These are phyloP conservation scores for Macaria liturata DNA, from an alignment of 2,888 invertebrate genomes.

Conservation along the genomic window DNA sequence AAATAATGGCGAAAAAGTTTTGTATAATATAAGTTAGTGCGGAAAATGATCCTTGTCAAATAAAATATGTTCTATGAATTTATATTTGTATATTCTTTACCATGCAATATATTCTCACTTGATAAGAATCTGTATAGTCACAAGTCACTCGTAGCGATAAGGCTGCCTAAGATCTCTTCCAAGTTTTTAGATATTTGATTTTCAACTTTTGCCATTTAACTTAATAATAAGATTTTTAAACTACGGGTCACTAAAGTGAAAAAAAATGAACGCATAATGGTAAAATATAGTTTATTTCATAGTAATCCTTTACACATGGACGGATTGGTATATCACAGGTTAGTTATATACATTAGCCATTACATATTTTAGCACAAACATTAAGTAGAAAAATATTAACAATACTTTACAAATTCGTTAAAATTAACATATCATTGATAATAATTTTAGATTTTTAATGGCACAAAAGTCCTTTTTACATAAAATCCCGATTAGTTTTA, in stretches of 20 bases:
- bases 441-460: constrained; percentile 27
- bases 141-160: no score
- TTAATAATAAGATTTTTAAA: no score
- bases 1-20: constrained; percentile 20
- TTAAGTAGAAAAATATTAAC: constrained; percentile 19
- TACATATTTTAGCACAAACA: constrained; percentile 26
- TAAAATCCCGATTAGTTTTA: constrained; percentile 16
- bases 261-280: constrained; percentile 27
- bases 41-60: constrained; percentile 24
- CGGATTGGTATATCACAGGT: constrained; percentile 80
- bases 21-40: constrained; percentile 26
- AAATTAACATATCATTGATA: constrained; percentile 10
- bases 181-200: no score
- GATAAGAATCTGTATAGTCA: no score
- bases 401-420: constrained; percentile 25
- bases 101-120: no score
- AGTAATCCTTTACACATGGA: constrained; percentile 61
- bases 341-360: constrained; percentile 67
- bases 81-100: no score
- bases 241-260: not conserved
- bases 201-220: no score
- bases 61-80: constrained; percentile 1
- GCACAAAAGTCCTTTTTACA: constrained; percentile 26
- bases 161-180: no score
- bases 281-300: constrained; percentile 45